These are phyloP conservation scores for Hoplostethus atlanticus DNA, from an alignment of 2,797 vertebrate genomes.

Conservation along the genomic window DNA sequence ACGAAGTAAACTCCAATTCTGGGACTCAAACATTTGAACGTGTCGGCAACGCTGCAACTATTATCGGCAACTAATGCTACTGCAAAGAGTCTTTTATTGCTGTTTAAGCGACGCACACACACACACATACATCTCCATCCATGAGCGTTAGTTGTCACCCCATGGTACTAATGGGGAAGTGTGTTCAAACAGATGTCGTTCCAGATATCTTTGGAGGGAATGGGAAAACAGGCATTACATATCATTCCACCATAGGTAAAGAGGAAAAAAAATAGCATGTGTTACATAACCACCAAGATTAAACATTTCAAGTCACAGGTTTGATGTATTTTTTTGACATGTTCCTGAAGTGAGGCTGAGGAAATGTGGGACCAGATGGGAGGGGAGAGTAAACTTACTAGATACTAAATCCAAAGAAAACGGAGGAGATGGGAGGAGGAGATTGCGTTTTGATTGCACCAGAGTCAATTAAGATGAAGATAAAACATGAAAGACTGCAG, in stretches of 20 bases:
- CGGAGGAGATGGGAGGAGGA: slow-evolving; percentile 1
- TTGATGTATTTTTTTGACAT: slow-evolving; percentile 35
- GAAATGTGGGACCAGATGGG: slow-evolving; percentile 36
- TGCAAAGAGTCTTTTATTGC: slow-evolving; percentile 19
- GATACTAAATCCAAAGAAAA: slow-evolving; percentile 46
- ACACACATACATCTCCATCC: slow-evolving; percentile 31
- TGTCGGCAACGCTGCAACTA: too few species aligned
- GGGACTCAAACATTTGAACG: background rate
- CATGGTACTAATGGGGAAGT: slow-evolving; percentile 47
- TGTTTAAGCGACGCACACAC: background rate
- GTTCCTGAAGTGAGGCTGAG: slow-evolving; percentile 15
- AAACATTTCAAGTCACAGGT: slow-evolving; percentile 11
- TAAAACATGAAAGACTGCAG: slow-evolving; percentile 43
- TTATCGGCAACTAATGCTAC: too few species aligned
- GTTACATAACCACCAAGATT: slow-evolving; percentile 28
- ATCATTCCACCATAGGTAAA: slow-evolving; percentile 20
- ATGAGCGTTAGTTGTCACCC: slow-evolving; percentile 48
- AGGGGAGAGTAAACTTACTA: slow-evolving; percentile 33
- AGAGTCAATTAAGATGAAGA: slow-evolving; percentile 49
- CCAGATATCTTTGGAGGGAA: slow-evolving; percentile 32
- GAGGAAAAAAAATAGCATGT: background rate
- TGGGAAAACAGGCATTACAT: slow-evolving; percentile 19
- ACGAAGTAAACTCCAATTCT: background rate
- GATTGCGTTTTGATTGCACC: slow-evolving; percentile 51
- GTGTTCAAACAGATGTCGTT: slow-evolving; percentile 62